phyloP scores from a whole-genome alignment of 2,113 vertebrate genomes.

The Opisthocomus hoazin region DNA sequence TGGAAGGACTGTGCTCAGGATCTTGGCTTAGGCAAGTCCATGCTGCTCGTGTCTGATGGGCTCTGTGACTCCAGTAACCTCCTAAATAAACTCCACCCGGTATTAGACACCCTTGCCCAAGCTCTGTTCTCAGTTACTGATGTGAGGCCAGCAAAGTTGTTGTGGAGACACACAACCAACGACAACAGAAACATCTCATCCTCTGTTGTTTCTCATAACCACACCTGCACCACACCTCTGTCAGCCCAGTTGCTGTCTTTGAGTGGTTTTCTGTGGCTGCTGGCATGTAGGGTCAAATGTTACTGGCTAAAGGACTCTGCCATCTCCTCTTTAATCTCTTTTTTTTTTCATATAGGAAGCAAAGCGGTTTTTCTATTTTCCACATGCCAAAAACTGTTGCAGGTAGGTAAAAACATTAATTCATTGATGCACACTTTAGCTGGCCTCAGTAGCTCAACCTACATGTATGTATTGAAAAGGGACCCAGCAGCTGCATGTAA shows the following conservation, averaged over 20 bases:
- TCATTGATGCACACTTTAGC: not conserved
- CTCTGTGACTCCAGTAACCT: not conserved
- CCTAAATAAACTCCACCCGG: not conserved
- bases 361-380: not conserved
- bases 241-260: not conserved
- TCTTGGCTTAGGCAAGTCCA: not conserved
- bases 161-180: not conserved
- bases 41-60: rapidly evolving
- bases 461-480: not conserved
- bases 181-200: not conserved
- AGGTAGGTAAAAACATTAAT: not conserved
- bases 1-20: not conserved
- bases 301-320: not conserved
- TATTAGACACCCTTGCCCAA: not conserved
- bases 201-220: not conserved
- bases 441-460: not conserved
- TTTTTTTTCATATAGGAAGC: not conserved
- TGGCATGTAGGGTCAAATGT: not conserved
- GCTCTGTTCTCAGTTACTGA: not conserved
- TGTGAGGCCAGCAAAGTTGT: not conserved
- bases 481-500: not conserved
- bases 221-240: not conserved
- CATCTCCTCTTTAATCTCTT: not conserved
- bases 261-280: not conserved
- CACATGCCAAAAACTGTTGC: not conserved